Evolutionary conservation across 2,113 vertebrate genomes (phyloP), one percentile per base, ranked within the genome.

Genomic region (Irena cyanogastra): DNA sequence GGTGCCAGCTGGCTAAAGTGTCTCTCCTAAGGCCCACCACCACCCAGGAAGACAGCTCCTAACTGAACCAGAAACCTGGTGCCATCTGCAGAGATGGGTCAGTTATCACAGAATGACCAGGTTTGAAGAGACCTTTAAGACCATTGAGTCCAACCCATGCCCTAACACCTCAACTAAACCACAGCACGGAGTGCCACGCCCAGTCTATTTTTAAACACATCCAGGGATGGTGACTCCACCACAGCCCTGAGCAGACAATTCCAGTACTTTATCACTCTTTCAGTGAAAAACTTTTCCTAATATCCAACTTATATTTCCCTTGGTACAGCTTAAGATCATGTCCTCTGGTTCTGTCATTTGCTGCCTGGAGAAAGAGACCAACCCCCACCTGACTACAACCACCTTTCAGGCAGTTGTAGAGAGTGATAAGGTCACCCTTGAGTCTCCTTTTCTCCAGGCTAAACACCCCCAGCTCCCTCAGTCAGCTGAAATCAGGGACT

Each of bases 1-100:
- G 35, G 33, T 13, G 11, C 15, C n/a, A 12, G 27, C 2, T 41
- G 60, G 23, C 39, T 54, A 39, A 78, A 79, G 30, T 3, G 1
- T 13, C 56, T 30, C 22, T 30, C 20, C 44, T 7, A 61, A 19
- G 31, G 31, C 37, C 24, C 35, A 66, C 6, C 24, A 41, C 5
- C 23, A 35, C 2, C 24, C 37, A 26, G 53, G 30, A 11, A 17
- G 13, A 37, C 6, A 66, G 30, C 30, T 44, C 61, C 15, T 5
- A 78, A 26, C 39, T 30, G 42, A 35, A 65, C 7, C 52, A 37
- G 30, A 18, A 39, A 42, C 26, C n/a, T 35, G 42, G 39, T 63
- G 65, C 26, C 11, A 24, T 3, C 35, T 30, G 7, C 8, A 4
- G 18, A 0, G 1, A 30, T 0, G 3, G 13, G 18, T 1, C 7